phyloP scores from a whole-genome alignment of 2,113 vertebrate species.

The human region GRCh38 chr1:102964501-102965000 shows the following conservation, averaged over 20 bases:
- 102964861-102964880: background rate
- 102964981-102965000: background rate
- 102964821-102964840: background rate
- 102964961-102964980: background rate
- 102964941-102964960: background rate
- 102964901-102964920: background rate
- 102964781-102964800: background rate
- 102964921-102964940: background rate
- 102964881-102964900: background rate
- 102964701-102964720: slow-evolving; percentile 13
- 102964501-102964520: background rate
- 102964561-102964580: background rate
- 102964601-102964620: background rate
- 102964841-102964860: background rate
- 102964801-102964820: background rate
- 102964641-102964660: background rate
- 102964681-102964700: background rate
- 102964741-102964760: background rate
- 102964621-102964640: background rate
- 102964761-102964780: background rate
- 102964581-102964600: background rate
- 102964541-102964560: background rate
- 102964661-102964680: background rate
- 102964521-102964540: background rate
- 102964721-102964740: background rate